Evolutionary conservation across 1,140 invertebrate genomes (phyloP).

Genomic region (roundworm (Caenorhabditis elegans)): DNA sequence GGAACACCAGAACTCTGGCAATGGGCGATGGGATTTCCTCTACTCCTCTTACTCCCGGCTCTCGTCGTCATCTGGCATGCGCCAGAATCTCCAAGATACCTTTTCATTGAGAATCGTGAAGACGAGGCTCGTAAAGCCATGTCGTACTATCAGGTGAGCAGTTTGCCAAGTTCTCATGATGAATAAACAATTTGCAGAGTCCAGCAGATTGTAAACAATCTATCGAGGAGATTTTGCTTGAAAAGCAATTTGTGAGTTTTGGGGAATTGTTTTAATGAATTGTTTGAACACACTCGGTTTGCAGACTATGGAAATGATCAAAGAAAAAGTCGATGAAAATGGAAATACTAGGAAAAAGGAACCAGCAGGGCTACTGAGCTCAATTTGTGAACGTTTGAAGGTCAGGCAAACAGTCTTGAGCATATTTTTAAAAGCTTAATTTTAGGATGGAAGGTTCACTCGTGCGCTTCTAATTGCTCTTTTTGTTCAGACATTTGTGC

Average conservation of each 20-base stretch:
- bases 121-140: slow-evolving; percentile 8
- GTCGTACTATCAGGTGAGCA: slow-evolving; percentile 20
- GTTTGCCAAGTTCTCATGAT: not conserved
- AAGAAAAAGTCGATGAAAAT: slow-evolving; percentile 18
- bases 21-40: slow-evolving; percentile 27
- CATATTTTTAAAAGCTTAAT: not conserved
- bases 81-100: slow-evolving; percentile 38
- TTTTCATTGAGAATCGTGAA: slow-evolving; percentile 2
- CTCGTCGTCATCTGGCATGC: not conserved
- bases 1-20: slow-evolving; percentile 28
- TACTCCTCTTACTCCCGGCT: slow-evolving; percentile 17
- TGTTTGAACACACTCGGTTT: not conserved
- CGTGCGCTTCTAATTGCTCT: slow-evolving; percentile 30
- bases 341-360: not conserved
- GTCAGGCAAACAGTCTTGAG: not conserved
- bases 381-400: not conserved
- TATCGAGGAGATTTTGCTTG: not conserved
- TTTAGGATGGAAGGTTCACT: slow-evolving; percentile 34
- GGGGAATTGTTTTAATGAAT: not conserved
- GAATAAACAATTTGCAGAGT: not conserved
- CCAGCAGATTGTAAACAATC: slow-evolving; percentile 5
- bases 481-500: slow-evolving; percentile 39
- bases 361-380: not conserved
- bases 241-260: not conserved
- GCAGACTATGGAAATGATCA: slow-evolving; percentile 2